Conservation (phyloP, 2,113 vertebrate genomes). For the Microcebus ravelobensis region DNA sequence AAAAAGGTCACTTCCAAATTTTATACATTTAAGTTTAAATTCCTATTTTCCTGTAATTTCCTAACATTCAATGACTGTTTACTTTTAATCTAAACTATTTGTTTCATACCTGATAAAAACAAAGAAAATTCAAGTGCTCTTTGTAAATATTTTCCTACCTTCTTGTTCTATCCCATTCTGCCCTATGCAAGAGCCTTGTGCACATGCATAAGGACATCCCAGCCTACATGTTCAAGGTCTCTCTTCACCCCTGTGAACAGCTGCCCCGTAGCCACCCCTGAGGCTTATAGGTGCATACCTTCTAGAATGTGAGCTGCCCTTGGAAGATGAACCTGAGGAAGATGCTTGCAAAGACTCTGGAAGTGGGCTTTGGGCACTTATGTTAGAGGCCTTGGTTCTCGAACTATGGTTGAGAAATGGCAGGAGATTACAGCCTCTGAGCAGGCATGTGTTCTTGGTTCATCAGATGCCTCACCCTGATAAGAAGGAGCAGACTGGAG, state of each 20-base stretch:
- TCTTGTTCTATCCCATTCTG: neutral
- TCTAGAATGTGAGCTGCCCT: neutral
- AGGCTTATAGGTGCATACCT: neutral
- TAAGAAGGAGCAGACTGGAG: neutral
- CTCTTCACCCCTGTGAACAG: neutral
- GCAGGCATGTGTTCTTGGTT: neutral
- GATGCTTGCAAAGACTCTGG: neutral
- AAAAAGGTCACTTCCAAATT: neutral
- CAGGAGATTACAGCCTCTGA: neutral
- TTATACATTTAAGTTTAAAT: neutral
- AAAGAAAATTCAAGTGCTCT: neutral
- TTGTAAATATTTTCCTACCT: neutral
- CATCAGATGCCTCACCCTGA: neutral
- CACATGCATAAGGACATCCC: neutral
- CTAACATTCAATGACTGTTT: neutral
- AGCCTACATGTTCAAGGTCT: neutral
- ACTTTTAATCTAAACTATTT: constrained; percentile 2
- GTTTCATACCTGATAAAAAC: neutral
- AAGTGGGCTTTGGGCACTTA: neutral
- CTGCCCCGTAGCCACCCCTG: neutral
- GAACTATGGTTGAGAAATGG: neutral
- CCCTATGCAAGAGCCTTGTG: neutral
- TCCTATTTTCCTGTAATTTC: neutral
- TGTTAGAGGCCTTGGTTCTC: no score
- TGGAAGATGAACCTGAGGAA: neutral